Evolutionary conservation across 2,888 invertebrate genomes (phyloP).

Genomic region (Boloria selene): DNA sequence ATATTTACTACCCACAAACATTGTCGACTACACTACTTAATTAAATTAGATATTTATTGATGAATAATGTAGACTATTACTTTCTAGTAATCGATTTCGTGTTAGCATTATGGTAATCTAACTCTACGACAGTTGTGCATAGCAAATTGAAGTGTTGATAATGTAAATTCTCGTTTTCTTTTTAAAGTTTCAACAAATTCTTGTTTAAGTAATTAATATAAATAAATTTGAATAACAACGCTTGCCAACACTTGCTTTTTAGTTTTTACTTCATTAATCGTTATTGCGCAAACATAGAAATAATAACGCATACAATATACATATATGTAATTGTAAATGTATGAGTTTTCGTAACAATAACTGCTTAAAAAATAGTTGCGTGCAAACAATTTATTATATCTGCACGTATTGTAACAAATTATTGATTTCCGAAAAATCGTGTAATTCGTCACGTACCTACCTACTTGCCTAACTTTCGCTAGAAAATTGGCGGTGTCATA

Average conservation of each 20-base stretch:
- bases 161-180: not conserved
- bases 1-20: constrained; percentile 43
- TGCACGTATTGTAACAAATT: constrained; percentile 48
- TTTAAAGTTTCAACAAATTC: not conserved
- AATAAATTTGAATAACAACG: not conserved
- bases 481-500: constrained; percentile 44
- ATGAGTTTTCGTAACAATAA: constrained; percentile 47
- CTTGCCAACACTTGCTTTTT: not conserved
- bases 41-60: constrained; percentile 23
- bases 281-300: constrained; percentile 6
- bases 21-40: constrained; percentile 38
- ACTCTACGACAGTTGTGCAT: not conserved
- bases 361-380: constrained; percentile 46
- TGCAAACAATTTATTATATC: constrained; percentile 45
- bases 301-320: not conserved
- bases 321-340: not conserved
- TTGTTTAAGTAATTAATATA: not conserved
- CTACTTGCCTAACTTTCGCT: constrained; percentile 60
- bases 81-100: constrained; percentile 23
- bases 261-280: not conserved
- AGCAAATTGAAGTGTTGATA: not conserved
- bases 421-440: constrained; percentile 54
- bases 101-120: constrained; percentile 1
- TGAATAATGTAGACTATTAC: constrained; percentile 21
- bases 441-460: constrained; percentile 48